These are phyloP conservation scores for Chionis minor DNA, from an alignment of 2,113 vertebrate genomes.

Conservation along the genomic window DNA sequence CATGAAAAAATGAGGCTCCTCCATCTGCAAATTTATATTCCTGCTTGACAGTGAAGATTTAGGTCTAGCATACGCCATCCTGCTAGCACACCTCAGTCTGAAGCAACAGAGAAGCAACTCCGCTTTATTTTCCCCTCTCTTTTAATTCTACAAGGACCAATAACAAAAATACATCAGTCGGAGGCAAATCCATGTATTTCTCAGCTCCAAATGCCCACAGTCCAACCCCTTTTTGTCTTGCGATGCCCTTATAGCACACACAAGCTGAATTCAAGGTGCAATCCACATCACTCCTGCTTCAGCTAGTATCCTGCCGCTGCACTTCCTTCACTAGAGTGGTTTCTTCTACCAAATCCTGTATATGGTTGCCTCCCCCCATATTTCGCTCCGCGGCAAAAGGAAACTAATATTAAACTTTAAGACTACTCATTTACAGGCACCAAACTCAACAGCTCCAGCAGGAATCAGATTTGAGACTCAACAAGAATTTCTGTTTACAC, in stretches of 20 bases:
- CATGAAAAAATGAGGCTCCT: neutral
- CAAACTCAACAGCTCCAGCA: neutral
- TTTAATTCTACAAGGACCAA: neutral
- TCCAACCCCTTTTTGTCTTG: neutral
- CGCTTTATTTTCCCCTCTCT: neutral
- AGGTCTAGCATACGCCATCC: no score
- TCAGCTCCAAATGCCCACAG: neutral
- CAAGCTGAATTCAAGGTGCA: neutral
- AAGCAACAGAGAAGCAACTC: neutral
- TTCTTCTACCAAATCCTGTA: neutral
- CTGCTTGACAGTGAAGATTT: neutral
- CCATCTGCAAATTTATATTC: no score
- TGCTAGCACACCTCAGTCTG: fast-evolving
- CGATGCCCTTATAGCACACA: no score
- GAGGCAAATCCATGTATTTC: neutral
- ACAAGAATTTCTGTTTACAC: neutral
- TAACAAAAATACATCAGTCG: neutral
- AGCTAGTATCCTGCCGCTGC: no score
- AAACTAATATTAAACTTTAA: neutral
- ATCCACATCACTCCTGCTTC: neutral
- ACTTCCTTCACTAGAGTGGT: neutral
- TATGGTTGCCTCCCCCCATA: fast-evolving
- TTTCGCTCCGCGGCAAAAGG: neutral
- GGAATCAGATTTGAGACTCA: neutral
- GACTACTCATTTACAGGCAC: neutral